Percentiles rank a stretch among this genome's conserved stretches.
These are phyloP conservation scores for Pithys albifrons DNA, from an alignment of 2,113 vertebrate genomes.

Conservation along the genomic window DNA sequence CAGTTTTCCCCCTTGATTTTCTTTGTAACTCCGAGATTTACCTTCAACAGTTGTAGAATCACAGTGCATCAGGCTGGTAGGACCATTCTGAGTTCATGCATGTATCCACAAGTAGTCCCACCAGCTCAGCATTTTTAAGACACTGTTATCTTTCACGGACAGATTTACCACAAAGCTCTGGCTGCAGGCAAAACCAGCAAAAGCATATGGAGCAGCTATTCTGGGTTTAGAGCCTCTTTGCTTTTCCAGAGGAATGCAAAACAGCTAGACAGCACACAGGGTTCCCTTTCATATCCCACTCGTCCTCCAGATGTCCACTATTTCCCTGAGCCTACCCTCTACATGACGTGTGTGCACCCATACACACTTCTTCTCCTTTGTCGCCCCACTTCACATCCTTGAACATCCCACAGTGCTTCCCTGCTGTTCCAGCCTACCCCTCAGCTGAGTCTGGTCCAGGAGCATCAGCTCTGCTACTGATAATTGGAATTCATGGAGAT, in stretches of 20 bases:
- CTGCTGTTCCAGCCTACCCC: neutral
- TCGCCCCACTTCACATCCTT: neutral
- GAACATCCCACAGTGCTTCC: neutral
- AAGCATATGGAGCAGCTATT: slow-evolving; percentile 56
- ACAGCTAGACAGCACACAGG: slow-evolving; percentile 36
- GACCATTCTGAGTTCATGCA: neutral
- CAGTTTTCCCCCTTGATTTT: neutral
- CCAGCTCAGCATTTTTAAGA: neutral
- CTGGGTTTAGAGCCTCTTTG: slow-evolving; percentile 34
- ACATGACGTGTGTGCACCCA: accelerated
- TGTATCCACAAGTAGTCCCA: neutral
- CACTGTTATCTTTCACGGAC: neutral
- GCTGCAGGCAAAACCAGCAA: neutral
- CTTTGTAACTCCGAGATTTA: neutral
- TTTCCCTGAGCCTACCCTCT: neutral
- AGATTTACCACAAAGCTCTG: slow-evolving; percentile 25
- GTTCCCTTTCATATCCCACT: neutral
- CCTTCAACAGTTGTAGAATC: neutral
- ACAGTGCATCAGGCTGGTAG: neutral
- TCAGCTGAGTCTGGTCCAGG: neutral
- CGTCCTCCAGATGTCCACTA: neutral
- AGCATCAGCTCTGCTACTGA: neutral
- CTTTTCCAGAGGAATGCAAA: slow-evolving; percentile 41
- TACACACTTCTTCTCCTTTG: neutral
- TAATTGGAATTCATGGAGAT: neutral